Evolutionary conservation across 2,113 vertebrate genomes (phyloP).

Genomic region (Trematomus loennbergii): DNA sequence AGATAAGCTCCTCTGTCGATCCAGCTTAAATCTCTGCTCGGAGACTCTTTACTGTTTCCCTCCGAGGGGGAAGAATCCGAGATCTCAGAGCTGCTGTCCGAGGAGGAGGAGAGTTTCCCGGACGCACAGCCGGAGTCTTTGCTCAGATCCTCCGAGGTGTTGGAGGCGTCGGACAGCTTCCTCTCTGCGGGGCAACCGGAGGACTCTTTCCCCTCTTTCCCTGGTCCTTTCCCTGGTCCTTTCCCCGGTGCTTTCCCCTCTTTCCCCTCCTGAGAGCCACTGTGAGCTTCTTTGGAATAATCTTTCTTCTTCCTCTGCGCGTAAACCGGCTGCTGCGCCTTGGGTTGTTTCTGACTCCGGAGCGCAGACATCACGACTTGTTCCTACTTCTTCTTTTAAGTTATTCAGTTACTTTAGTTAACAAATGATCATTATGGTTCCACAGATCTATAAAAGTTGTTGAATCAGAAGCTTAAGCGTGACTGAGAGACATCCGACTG

Average conservation of each 20-base stretch:
- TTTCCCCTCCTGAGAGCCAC: constrained; percentile 70
- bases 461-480: background rate
- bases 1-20: constrained; percentile 62
- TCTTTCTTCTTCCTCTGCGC: constrained; percentile 64
- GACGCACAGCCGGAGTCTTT: constrained; percentile 80
- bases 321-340: constrained; percentile 51
- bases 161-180: constrained; percentile 81
- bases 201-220: constrained; percentile 42
- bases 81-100: constrained; percentile 93
- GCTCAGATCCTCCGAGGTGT: constrained; percentile 78
- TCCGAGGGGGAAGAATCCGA: constrained; percentile 91
- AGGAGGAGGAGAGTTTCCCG: constrained; percentile 82
- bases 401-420: background rate
- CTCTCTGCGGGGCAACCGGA: constrained; percentile 48
- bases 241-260: constrained; percentile 55
- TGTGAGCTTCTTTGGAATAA: constrained; percentile 78
- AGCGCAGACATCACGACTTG: constrained; percentile 60
- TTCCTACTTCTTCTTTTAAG: constrained; percentile 53
- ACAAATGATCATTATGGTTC: background rate
- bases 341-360: constrained; percentile 62
- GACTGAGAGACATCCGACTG: background rate
- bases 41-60: constrained; percentile 84
- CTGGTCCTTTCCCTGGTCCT: constrained; percentile 55
- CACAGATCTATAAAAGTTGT: background rate
- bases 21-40: constrained; percentile 79